Evolutionary conservation across 1,140 invertebrate genomes (phyloP), one percentile per base, ranked within the genome.

Genomic region (Euura lappo): DNA sequence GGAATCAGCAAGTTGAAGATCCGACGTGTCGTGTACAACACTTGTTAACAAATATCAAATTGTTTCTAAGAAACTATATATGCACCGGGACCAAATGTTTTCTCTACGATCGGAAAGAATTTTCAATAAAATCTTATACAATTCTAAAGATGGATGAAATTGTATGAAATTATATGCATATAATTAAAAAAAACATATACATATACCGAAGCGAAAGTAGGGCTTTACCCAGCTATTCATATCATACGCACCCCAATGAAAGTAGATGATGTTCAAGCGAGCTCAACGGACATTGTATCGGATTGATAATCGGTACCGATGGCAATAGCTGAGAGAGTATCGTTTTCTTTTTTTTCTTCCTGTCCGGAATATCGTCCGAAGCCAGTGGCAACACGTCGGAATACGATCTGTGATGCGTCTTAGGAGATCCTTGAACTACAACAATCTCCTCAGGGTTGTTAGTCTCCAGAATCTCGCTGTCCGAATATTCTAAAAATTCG

Each of bases 301-400:
- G 82, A 76, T 88, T 88, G 0, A 83, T 84, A 42, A 85, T 85
- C 43, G 84, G 81, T 4, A 82, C 82, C 2, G 90, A 90, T 1
- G 92, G 90, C 71, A 94, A 82, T 1, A 94, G 83, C 73, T 93
- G 91, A 8, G 91, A 93, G 3, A 95, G 84, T 65, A 95, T 90
- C 2, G 90, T 92, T 81, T 94, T 94, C 3, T 94, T 92, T 65
- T 90, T 91, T 75, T 92, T 93, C 60, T 86, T 87, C 73, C 91
- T 92, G 74, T 92, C 91, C 0, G 79, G 81, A 4, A 82, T 79
- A n/a, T 86, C 83, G 0, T 82, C 80, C 0, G 86, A 81, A 11
- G 83, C 85, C 3, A 88, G 45, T 3, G 88, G 76, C 1, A 87
- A 74, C 67, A 84, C 81, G 60, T 90, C 89, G 0, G 85, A 89